Evolutionary conservation across 2,888 invertebrate genomes (phyloP).

Genomic region (Callinectes sapidus): DNA sequence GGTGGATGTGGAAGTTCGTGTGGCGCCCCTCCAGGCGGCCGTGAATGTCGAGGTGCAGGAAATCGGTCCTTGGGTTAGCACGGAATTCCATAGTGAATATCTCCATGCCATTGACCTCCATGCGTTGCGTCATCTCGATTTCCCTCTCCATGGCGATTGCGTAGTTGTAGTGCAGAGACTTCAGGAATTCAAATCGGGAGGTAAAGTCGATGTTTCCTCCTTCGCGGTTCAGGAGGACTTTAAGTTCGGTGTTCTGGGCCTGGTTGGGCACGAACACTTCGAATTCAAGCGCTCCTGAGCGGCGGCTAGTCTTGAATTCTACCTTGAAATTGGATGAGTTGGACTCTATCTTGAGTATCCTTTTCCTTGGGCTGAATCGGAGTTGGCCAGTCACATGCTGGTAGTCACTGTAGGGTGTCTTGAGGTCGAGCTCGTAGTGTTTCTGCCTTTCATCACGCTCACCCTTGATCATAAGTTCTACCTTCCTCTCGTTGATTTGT

Average conservation of each 20-base stretch:
- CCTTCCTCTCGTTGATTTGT: conserved; percentile 48
- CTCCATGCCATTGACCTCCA: conserved; percentile 56
- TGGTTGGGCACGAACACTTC: conserved; percentile 63
- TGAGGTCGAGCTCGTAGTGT: conserved; percentile 46
- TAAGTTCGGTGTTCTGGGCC: conserved; percentile 59
- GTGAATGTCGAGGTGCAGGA: conserved; percentile 56
- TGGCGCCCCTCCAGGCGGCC: conserved; percentile 54
- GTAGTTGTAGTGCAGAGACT: conserved; percentile 54
- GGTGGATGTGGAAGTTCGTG: conserved; percentile 61
- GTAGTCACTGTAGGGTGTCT: conserved; percentile 64
- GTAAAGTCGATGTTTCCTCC: conserved; percentile 49
- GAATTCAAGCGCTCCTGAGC: background rate
- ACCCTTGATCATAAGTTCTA: conserved; percentile 39
- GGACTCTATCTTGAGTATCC: conserved; percentile 51
- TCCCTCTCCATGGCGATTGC: background rate
- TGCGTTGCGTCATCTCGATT: conserved; percentile 23
- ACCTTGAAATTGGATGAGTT: conserved; percentile 56
- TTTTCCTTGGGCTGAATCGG: conserved; percentile 49
- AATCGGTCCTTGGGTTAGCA: background rate
- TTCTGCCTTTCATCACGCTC: conserved; percentile 26
- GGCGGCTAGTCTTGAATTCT: conserved; percentile 38
- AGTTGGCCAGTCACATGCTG: conserved; percentile 46
- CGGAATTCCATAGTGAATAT: conserved; percentile 59
- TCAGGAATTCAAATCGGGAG: conserved; percentile 52
- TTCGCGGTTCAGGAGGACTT: conserved; percentile 15